Evolutionary conservation across 1,140 invertebrate species (phyloP).

Genomic region (Macrobrachium nipponense): DNA sequence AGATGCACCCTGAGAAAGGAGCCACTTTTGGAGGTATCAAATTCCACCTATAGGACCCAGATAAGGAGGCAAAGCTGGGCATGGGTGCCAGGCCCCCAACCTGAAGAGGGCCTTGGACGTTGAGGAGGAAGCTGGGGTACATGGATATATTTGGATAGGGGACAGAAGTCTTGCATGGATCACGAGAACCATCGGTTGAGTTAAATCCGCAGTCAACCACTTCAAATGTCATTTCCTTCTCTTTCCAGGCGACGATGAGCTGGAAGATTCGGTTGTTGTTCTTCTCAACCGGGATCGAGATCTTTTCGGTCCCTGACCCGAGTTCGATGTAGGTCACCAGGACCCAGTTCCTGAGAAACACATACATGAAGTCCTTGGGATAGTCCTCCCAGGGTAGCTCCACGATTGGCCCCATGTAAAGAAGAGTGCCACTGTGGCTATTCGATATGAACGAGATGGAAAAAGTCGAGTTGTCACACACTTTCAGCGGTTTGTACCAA

Average conservation of each 20-base stretch:
- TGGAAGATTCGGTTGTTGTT: constrained; percentile 18
- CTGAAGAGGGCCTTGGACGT: constrained; percentile 94
- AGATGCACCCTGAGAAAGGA: constrained; percentile 93
- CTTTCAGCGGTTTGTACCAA: constrained; percentile 94
- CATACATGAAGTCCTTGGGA: constrained; percentile 82
- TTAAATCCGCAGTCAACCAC: constrained; percentile 56
- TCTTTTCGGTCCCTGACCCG: constrained; percentile 89
- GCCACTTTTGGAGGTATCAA: constrained; percentile 83
- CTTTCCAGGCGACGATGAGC: constrained; percentile 37
- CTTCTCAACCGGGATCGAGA: constrained; percentile 84
- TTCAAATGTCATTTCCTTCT: constrained; percentile 18
- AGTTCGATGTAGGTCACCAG: constrained; percentile 94
- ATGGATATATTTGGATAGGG: constrained; percentile 17
- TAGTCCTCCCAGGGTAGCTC: constrained; percentile 89
- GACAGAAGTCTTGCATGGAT: constrained; percentile 37
- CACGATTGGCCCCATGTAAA: constrained; percentile 97
- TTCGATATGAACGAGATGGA: constrained; percentile 94
- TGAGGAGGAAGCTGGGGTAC: constrained; percentile 72
- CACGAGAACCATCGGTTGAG: constrained; percentile 15
- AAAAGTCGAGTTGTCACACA: constrained; percentile 94
- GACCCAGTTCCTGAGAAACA: constrained; percentile 95
- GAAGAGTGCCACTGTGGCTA: constrained; percentile 87
- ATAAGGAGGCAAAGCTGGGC: constrained; percentile 78
- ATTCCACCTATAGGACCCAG: constrained; percentile 81
- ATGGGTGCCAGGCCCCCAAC: constrained; percentile 90